Evolutionary conservation across 1,140 invertebrate species (phyloP).

Genomic region (Conus betulinus): DNA sequence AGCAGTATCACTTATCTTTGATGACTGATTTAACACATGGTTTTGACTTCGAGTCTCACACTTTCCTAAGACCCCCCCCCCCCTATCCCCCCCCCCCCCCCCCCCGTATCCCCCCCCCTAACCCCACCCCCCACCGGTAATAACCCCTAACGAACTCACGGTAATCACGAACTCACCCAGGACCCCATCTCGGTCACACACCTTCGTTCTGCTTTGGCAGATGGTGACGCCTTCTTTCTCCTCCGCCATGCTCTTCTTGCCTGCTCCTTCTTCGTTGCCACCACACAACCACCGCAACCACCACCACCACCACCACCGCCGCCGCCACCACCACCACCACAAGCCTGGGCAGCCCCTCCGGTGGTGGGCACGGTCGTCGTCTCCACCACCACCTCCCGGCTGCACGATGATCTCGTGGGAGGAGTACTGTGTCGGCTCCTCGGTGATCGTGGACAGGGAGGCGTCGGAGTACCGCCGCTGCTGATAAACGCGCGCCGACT

Average conservation of each 20-base stretch:
- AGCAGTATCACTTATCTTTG: too few relatives aligned
- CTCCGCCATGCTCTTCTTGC: neutral
- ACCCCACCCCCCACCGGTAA: too few relatives aligned
- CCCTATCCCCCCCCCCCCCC: too few relatives aligned
- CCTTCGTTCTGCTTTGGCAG: neutral
- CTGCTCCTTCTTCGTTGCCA: neutral
- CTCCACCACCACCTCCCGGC: conserved; percentile 95
- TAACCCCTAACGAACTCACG: too few relatives aligned
- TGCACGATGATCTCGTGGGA: conserved; percentile 94
- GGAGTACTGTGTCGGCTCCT: conserved; percentile 84
- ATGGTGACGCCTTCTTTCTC: neutral
- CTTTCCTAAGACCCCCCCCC: too few relatives aligned
- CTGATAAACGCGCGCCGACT: conserved; percentile 73
- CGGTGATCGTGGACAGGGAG: conserved; percentile 94
- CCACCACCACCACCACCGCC: neutral
- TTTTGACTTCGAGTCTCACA: too few relatives aligned
- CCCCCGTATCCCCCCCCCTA: too few relatives aligned
- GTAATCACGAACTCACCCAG: too few relatives aligned
- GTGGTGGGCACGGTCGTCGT: conserved; percentile 81
- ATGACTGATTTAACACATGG: too few relatives aligned
- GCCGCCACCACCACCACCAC: neutral
- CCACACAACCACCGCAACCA: neutral
- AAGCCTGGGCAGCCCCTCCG: neutral
- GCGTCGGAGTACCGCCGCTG: conserved; percentile 80
- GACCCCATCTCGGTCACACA: neutral